Evolutionary conservation across 2,113 vertebrate genomes (phyloP), one percentile per base, ranked within the genome.

Genomic region (Psittacula cyanocephala): DNA sequence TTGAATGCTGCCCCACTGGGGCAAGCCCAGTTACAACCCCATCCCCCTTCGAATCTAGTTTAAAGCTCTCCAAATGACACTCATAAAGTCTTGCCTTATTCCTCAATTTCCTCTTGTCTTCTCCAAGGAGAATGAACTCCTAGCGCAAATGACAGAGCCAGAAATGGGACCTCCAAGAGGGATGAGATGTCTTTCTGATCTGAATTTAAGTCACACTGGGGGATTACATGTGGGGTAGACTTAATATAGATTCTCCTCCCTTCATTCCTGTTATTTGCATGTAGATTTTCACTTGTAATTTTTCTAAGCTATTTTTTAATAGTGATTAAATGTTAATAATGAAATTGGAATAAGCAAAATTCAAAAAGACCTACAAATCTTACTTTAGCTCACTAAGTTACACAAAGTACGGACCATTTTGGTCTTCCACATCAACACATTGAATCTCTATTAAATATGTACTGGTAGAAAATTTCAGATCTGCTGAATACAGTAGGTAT

Each of bases 401-500:
- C 28, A 86, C 80, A 92, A 91, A 77, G 52, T 63, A 49, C 69
- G 72, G 76, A 41, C 2, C 72, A 74, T 89, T 96, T 79, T 86
- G 75, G 69, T 68, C 68, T 97, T 94, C 93, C 55, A 76, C 81
- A 74, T 11, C 27, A 84, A 91, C 47, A 76, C 39, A 35, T 10
- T 87, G 63, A 59, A 13, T 88, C 33, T 79, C 59, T 65, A 92
- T 97, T 97, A 93, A 94, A 84, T 90, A 94, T 72, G 31, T 68
- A 68, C n/a, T 60, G 52, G 53, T 69, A 83, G 63, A 89, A 74
- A 29, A 67, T 91, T 94, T 89, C 63, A 76, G 60, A 82, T 85
- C 47, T 96, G 85, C 90, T 96, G 96, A 96, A 95, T 95, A 96
- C 82, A 95, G 95, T 97, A 96, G 81, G 74, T 94, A 96, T 92